Base-by-base conservation (phyloP, 1,140 invertebrate species). In the Zeugodacus cucurbitae region DNA sequence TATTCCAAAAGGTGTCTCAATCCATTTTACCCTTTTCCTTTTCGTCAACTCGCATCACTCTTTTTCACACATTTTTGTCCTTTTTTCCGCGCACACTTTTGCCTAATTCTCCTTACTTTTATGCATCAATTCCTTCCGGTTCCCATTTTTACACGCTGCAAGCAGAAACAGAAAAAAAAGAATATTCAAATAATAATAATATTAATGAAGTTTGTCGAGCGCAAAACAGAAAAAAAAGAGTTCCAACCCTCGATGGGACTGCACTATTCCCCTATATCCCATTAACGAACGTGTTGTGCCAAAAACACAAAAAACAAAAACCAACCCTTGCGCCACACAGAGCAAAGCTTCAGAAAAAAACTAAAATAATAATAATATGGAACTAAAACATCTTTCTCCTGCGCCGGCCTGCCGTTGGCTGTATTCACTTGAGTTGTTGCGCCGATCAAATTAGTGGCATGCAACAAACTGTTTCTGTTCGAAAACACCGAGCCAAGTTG, bases 401-500 rank as follows among this genome's bases (percentile, higher is more conserved):
- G 22, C 74, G 22, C 48, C 48, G 22, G n/a, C 3, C n/a, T 48
- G 41, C n/a, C 37, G 41, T 5, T 26, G n/a, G 26, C 44, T 26
- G 74, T 82, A n/a, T 34, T 11, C 64, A 70, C 32, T 70, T 70
- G 10, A 34, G 34, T 20, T 74, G 41, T 22, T 11, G 26, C n/a
- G 74, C 7, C n/a, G 74, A 82, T 82, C 74, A 37, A 82, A 82
- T 82, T 82, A 82, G 74, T 82, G 37, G 74, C 74, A 82, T 82
- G 74, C 74, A 82, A 82, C 74, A 82, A 82, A 82, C 74, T 82
- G 41, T 54, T 54, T 54, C 48, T 54, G 20, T 70, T 70, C 26
- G 14, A 34, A 37, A 32, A 70, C 4, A 7, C 11, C 29, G n/a
- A 29, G 32, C 17, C 64, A 8, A 34, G n/a, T 14, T 29, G 41